These are phyloP conservation scores for Drosophila burlai DNA, from an alignment of 1,140 invertebrate genomes.

Conservation along the genomic window DNA sequence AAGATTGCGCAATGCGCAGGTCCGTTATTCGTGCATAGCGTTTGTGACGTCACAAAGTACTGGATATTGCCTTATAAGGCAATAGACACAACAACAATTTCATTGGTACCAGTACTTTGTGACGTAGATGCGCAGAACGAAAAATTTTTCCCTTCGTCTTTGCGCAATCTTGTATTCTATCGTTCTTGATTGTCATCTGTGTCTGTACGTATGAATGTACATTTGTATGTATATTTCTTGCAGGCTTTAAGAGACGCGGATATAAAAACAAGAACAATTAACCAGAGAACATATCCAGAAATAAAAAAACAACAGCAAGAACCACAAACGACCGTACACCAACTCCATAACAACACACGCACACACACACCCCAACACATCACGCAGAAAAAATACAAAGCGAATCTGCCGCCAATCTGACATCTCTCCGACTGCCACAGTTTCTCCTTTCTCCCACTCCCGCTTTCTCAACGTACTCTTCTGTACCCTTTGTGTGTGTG, in stretches of 20 bases:
- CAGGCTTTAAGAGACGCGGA: slow-evolving; percentile 83
- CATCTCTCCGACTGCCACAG: slow-evolving; percentile 5
- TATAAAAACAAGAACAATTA: slow-evolving; percentile 78
- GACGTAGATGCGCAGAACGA: too few species aligned
- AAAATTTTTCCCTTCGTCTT: too few species aligned
- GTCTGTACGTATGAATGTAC: too few species aligned
- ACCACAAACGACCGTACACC: slow-evolving; percentile 46
- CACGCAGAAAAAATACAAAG: slow-evolving; percentile 43
- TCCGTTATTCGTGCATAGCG: too few species aligned
- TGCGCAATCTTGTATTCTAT: too few species aligned
- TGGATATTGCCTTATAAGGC: too few species aligned
- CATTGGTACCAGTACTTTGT: too few species aligned
- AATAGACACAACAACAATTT: too few species aligned
- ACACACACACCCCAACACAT: slow-evolving; percentile 11
- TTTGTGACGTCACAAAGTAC: too few species aligned
- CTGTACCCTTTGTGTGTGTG: slow-evolving; percentile 29
- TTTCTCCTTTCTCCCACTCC: slow-evolving; percentile 2
- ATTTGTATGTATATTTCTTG: too few species aligned
- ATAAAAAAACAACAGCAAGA: slow-evolving; percentile 37
- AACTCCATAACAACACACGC: slow-evolving; percentile 40
- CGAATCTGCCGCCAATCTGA: slow-evolving; percentile 42
- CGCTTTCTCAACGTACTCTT: slow-evolving; percentile 1
- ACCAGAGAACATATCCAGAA: slow-evolving; percentile 50
- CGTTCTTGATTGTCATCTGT: too few species aligned
- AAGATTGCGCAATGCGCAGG: too few species aligned